Base-by-base conservation (phyloP, 2,888 invertebrate species). In the Rhogogaster chlorosoma region DNA sequence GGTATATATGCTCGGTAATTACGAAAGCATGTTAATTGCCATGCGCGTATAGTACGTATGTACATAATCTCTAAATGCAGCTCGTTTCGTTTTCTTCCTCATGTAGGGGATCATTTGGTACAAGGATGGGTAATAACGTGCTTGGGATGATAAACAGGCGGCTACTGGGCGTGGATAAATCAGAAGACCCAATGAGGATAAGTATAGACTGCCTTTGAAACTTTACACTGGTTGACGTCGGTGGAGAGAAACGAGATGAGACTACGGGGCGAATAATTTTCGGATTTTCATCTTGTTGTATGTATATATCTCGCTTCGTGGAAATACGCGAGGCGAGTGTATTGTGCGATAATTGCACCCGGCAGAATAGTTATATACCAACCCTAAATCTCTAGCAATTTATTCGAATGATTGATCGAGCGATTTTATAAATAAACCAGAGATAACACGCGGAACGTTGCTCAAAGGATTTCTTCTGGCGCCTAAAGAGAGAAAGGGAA, bases 121-220 rank as follows among this genome's bases (percentile, higher is more conserved):
- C 87, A 89, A 87, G 89, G 89, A 90, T 89, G 89, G 90, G 90
- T 91, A 92, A 93, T 93, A 91, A 91, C 92, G 89, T 88, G 89
- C 88, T 88, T 88, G 88, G 90, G 87, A 90, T 89, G 91, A 92
- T 91, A 91, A 91, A 89, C 89, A 88, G 88, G 89, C 90, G 89
- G 92, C 93, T 92, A 93, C 93, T 91, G 92, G 92, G 91, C 92
- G 91, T 92, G 91, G 91, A 92, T 91, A 91, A 92, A 92, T 91
- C 91, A 90, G 89, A 89, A 88, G 89, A 89, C 89, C 89, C 88
- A 45, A 84, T 84, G 70, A 75, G 78, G 78, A 86, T 82, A 82
- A 78, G 83, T 85, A 85, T 85, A 85, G 84, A 70, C 78, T 85
- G 78, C 82, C 84, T 85, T 85, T 85, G 80, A 85, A 80, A 80